Conservation (phyloP, 2,888 invertebrate genomes). For the Flexamia atlantica region DNA sequence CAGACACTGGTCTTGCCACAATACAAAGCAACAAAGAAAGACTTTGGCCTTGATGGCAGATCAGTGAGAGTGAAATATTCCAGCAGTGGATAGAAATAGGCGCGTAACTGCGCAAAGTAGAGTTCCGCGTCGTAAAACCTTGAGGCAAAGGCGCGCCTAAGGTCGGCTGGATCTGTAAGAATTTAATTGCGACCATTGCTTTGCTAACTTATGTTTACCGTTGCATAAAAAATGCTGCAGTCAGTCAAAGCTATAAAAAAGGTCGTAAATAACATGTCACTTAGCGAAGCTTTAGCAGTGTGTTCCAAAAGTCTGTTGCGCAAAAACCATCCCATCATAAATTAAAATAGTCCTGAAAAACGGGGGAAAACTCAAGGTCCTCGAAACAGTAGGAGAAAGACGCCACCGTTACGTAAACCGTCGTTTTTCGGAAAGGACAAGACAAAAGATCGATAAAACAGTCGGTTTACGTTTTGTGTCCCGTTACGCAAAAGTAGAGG, state of each 20-base stretch:
- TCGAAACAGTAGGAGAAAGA: conserved; percentile 1
- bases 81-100: conserved; percentile 5
- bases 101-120: conserved; percentile 1
- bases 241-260: neutral
- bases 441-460: neutral
- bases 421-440: neutral
- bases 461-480: conserved; percentile 1
- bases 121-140: conserved; percentile 26
- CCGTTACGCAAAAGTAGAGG: conserved; percentile 44
- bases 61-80: neutral
- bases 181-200: conserved; percentile 21
- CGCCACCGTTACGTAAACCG: conserved; percentile 45
- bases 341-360: neutral
- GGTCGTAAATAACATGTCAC: neutral
- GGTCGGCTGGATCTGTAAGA: conserved; percentile 6
- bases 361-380: neutral
- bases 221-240: neutral
- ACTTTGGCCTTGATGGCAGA: neutral
- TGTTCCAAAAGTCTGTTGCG: neutral
- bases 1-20: too few relatives aligned
- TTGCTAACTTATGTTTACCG: neutral
- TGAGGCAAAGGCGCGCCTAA: conserved; percentile 39
- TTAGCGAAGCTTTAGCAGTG: neutral
- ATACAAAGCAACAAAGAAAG: neutral
- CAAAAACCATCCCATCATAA: neutral